These are phyloP conservation scores for Agriopis aurantiaria DNA, from an alignment of 2,888 invertebrate species.

Conservation along the genomic window DNA sequence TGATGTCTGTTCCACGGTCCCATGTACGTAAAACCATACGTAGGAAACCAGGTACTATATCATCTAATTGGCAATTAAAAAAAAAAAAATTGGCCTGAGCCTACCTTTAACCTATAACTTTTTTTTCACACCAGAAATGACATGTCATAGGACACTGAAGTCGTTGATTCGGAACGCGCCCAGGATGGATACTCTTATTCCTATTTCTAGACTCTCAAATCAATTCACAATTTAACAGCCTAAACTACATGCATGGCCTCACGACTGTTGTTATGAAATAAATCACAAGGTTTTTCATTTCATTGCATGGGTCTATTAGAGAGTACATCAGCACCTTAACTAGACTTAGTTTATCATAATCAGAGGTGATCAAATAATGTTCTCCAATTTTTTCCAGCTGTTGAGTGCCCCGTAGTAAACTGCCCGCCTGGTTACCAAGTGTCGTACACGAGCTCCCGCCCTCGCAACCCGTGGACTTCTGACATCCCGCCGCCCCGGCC, in stretches of 20 bases:
- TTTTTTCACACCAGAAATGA: no score
- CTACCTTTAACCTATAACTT: no score
- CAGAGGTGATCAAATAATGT: background rate
- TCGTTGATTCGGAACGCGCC: no score
- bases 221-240: background rate
- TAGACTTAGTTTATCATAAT: no score
- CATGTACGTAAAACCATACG: constrained; percentile 1
- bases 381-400: constrained; percentile 54
- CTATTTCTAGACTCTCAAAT: background rate
- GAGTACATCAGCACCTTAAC: background rate
- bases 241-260: no score
- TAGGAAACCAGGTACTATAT: constrained; percentile 14
- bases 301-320: no score
- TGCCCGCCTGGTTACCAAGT: constrained; percentile 89
- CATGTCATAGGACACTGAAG: no score
- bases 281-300: no score
- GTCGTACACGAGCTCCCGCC: constrained; percentile 68
- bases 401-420: constrained; percentile 79
- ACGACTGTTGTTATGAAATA: no score
- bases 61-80: constrained; percentile 8
- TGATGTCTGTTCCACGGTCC: constrained; percentile 6
- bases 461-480: constrained; percentile 88
- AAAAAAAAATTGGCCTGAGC: background rate
- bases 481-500: constrained; percentile 78
- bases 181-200: background rate